Percentiles rank a stretch among this genome's conserved stretches.
Conservation (phyloP, 2,888 invertebrate genomes). For the Uloborus plumipes region DNA sequence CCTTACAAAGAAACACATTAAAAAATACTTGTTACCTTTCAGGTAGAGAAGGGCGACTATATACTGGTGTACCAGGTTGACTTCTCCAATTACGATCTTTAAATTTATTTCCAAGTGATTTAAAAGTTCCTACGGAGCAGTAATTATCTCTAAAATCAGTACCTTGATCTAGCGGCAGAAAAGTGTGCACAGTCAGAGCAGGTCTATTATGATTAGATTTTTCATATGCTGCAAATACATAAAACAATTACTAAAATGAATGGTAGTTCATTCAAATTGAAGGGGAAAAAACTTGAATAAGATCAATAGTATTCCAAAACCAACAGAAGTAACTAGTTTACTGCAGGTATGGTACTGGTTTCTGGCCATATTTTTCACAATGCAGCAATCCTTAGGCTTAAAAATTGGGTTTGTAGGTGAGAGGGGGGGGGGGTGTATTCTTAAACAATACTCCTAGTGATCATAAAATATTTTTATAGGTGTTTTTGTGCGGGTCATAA, state of each 20-base stretch:
- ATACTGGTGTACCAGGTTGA: slow-evolving; percentile 55
- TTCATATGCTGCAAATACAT: slow-evolving; percentile 79
- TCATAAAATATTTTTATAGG: too few relatives aligned
- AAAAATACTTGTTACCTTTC: slow-evolving; percentile 25
- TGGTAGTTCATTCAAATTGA: neutral
- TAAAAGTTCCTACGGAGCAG: slow-evolving; percentile 49
- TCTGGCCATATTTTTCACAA: too few relatives aligned
- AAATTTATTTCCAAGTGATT: slow-evolving; percentile 52
- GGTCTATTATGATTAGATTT: slow-evolving; percentile 84
- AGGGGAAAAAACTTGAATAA: slow-evolving; percentile 3
- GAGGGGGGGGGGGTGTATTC: too few relatives aligned
- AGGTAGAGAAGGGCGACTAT: slow-evolving; percentile 52
- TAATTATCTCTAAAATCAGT: slow-evolving; percentile 32
- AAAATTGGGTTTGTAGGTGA: too few relatives aligned
- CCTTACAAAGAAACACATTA: neutral
- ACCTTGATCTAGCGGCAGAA: slow-evolving; percentile 80
- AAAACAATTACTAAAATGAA: neutral
- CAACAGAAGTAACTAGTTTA: too few relatives aligned
- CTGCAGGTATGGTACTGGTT: too few relatives aligned
- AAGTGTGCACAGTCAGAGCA: slow-evolving; percentile 88
- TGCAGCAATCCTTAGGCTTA: too few relatives aligned
- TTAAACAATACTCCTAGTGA: too few relatives aligned
- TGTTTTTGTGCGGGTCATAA: too few relatives aligned
- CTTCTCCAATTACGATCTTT: slow-evolving; percentile 51
- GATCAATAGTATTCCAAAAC: neutral